Base-by-base conservation (phyloP, 2,888 invertebrate species). In the Synergus umbraculus region DNA sequence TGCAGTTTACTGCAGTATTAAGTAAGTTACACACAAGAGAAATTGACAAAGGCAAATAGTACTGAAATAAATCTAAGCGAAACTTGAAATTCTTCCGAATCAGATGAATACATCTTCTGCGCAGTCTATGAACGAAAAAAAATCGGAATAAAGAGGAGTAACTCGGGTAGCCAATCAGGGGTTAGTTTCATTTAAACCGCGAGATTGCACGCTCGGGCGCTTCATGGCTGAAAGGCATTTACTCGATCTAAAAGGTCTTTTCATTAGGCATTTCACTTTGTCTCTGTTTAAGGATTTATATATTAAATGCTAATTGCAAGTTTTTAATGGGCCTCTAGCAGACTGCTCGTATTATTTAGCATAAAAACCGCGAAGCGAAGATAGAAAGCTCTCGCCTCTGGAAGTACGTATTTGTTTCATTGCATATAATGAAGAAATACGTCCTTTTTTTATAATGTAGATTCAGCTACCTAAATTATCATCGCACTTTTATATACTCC, bases 281-380 rank as follows among this genome's bases (percentile, higher is more conserved):
- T 90, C 87, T 88, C 88, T 83, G 79, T 83, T 83, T 80, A 76
- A 77, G 78, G 81, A 80, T 82, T 82, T 83, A 89, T 90, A 89
- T 90, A 91, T 90, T 90, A 91, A 91, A 91, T 91, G 91, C 90
- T 92, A 91, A 91, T 92, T 92, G 91, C 91, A 88, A 90, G 88
- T 88, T 90, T 91, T 91, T 89, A 91, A 91, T 90, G 89, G 91
- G 85, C 88, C 89, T 86, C 84, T 29, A 85, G 84, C 86, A 85
- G 83, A 85, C 84, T 84, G 85, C 85, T 87, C 83, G 86, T 88
- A 86, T 88, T 87, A 83, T 87, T 82, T 79, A 83, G 78, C 80
- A 79, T 79, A 80, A 81, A 82, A 80, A 81, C 78, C 81, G 63
- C 82, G 79, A 80, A 81, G 76, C 73, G 80, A 81, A 69, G 77